Base-by-base conservation (phyloP, 2,113 vertebrate genomes). In the Urocynchramus pylzowi region DNA sequence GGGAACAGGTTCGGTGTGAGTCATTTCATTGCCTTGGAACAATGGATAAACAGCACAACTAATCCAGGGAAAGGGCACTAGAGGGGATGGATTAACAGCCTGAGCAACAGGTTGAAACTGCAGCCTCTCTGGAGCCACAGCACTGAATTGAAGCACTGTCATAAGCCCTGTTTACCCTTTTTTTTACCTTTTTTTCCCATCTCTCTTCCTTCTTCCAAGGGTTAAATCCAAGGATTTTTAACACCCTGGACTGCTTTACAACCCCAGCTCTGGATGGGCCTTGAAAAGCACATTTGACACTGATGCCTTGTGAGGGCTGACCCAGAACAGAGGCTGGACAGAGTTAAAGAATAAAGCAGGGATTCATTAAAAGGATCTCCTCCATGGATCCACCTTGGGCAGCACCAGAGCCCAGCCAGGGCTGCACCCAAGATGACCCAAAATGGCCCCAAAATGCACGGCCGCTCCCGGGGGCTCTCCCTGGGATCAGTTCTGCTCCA, bases 41-140 rank as follows among this genome's bases (percentile, higher is more conserved):
- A 93, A 93, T 91, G 96, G 95, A 64, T 63, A 74, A 91, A 89
- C 61, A 87, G 67, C 92, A 91, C 91, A 70, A 44, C 71, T 96
- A 96, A 97, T 97, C 97, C 96, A 39, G 28, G 33, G 59, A 96
- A 96, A 97, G 95, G 96, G 87, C 93, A 92, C 12, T 17, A 0
- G 59, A 89, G 68, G 86, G 44, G 74, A 71, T 16, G 75, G 95
- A 75, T 97, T 95, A 94, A 65, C 24, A 41, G 79, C 28, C 39
- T 50, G 64, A 93, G 79, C 78, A 61, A 49, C 78, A 39, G 49
- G 23, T 65, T 90, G 68, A 19, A 95, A 50, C 57, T 4, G 73
- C 90, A 90, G 94, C 89, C 82, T 87, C 67, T 31, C 59, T 63
- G 70, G 76, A 96, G 87, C 63, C 59, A 18, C 11, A 61, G 45